These are phyloP conservation scores for Pteria penguin DNA, from an alignment of 2,888 invertebrate genomes.

Conservation along the genomic window DNA sequence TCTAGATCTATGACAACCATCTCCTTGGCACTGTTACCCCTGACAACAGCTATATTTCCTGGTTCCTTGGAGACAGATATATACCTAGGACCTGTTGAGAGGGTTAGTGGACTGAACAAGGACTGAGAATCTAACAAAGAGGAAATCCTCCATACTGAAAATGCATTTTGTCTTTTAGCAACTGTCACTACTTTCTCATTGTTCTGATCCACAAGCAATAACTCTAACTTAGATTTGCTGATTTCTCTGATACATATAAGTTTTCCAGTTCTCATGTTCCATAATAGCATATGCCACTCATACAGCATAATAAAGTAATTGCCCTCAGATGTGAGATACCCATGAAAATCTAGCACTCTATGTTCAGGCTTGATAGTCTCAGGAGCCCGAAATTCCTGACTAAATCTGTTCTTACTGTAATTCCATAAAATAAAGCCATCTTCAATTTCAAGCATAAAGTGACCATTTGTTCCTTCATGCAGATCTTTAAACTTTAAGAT, in stretches of 20 bases:
- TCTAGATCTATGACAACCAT: conserved; percentile 52
- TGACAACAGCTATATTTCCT: conserved; percentile 46
- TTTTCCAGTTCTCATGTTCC: conserved; percentile 45
- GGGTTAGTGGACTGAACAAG: conserved; percentile 51
- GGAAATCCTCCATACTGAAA: conserved; percentile 54
- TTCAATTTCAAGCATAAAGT: conserved; percentile 46
- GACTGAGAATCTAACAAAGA: conserved; percentile 34
- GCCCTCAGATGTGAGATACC: conserved; percentile 49
- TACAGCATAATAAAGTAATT: conserved; percentile 51
- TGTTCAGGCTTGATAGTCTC: conserved; percentile 46
- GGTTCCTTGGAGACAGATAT: conserved; percentile 31
- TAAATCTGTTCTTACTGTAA: conserved; percentile 46
- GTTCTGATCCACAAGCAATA: conserved; percentile 43
- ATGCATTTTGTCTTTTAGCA: conserved; percentile 47
- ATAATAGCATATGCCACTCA: conserved; percentile 54
- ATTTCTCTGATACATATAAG: conserved; percentile 47
- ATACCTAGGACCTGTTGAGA: conserved; percentile 56
- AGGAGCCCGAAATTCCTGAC: conserved; percentile 46
- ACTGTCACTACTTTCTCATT: conserved; percentile 50
- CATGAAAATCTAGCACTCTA: conserved; percentile 50
- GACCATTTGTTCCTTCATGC: conserved; percentile 17
- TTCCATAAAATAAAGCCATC: conserved; percentile 53
- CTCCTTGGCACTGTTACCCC: conserved; percentile 54
- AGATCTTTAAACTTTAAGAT: not conserved
- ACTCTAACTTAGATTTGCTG: conserved; percentile 40